Percentiles rank a stretch among this genome's conserved stretches.
Conservation (phyloP, 2,888 invertebrate species). For the Onchidella celtica region DNA sequence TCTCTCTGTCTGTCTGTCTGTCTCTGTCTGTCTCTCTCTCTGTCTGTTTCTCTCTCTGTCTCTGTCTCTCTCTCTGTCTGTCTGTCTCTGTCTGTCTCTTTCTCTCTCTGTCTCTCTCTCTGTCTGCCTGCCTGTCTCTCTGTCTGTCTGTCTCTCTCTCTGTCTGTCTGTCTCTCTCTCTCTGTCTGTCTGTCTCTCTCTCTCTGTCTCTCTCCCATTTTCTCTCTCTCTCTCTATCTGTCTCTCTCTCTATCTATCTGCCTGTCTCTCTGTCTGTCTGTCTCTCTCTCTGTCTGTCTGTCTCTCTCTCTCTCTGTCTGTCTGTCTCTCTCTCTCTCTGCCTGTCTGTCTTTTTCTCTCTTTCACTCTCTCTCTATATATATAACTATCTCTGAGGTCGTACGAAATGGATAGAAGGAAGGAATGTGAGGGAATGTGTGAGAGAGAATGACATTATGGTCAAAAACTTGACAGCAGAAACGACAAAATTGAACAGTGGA, state of each 20-base stretch:
- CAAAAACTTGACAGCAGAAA: no score
- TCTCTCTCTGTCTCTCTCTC: neutral
- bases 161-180: neutral
- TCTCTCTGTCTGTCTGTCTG: no score
- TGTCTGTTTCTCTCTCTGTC: no score
- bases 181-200: constrained; percentile 4
- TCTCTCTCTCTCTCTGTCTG: neutral
- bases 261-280: constrained; percentile 7
- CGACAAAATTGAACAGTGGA: no score
- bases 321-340: constrained; percentile 11
- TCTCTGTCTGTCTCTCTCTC: no score
- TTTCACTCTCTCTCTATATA: neutral
- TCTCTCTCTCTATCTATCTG: constrained; percentile 22
- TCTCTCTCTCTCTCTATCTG: neutral
- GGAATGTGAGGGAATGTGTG: no score
- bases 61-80: no score
- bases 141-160: neutral
- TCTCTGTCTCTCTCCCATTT: neutral
- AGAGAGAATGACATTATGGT: no score
- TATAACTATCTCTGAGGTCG: neutral
- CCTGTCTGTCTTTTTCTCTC: neutral
- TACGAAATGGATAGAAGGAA: neutral
- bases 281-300: neutral
- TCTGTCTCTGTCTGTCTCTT: no score
- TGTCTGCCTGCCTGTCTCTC: constrained; percentile 5